phyloP scores from a whole-genome alignment of 2,888 invertebrate genomes.

The Scaptomyza cyrtandrae region DNA sequence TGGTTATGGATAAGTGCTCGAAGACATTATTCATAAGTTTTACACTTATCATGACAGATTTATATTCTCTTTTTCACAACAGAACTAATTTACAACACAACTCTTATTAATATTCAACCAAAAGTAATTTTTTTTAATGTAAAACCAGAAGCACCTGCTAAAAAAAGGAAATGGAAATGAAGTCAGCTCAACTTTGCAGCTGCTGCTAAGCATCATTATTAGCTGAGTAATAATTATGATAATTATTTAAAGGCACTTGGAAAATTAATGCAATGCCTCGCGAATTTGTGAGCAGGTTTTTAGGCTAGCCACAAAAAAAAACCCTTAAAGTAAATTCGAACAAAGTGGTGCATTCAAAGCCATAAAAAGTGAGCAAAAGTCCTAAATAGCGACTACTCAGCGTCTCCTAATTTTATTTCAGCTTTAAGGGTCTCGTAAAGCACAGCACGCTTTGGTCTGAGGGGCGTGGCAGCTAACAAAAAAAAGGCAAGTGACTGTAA shows the following conservation, averaged over 20 bases:
- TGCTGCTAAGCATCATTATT: conserved; percentile 33
- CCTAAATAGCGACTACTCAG: conserved; percentile 71
- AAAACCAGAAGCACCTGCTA: neutral
- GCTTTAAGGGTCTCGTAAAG: conserved; percentile 67
- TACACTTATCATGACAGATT: too few relatives aligned
- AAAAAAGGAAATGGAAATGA: neutral
- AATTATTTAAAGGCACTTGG: conserved; percentile 55
- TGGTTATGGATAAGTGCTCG: neutral
- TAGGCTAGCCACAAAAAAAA: conserved; percentile 37
- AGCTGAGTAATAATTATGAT: conserved; percentile 50
- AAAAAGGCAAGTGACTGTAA: conserved; percentile 35
- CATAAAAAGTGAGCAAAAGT: conserved; percentile 62
- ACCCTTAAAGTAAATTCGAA: conserved; percentile 42
- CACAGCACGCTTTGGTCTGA: conserved; percentile 14
- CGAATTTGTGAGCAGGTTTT: conserved; percentile 48
- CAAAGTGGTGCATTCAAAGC: conserved; percentile 57
- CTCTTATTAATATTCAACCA: neutral
- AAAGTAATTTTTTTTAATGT: neutral
- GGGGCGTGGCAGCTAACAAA: conserved; percentile 21
- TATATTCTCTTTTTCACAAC: too few relatives aligned
- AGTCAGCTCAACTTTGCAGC: conserved; percentile 3
- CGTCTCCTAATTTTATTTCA: conserved; percentile 70
- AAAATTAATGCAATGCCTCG: conserved; percentile 59
- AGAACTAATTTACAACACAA: neutral
- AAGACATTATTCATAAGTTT: too few relatives aligned